Conservation (phyloP, 2,888 invertebrate genomes). For the Cantharis nigra region DNA sequence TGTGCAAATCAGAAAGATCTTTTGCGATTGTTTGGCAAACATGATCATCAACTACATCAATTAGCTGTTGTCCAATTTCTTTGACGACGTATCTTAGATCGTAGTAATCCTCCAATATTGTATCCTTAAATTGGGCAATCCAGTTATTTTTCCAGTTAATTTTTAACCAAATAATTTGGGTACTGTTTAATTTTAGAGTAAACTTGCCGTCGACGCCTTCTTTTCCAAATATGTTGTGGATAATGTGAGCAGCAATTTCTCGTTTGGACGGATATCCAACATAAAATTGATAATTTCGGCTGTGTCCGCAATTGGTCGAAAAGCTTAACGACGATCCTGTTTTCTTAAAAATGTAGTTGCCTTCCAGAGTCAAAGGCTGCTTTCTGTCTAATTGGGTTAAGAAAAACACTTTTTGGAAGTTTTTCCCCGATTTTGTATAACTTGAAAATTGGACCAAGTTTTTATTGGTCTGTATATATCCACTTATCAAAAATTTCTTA, state of each 20-base stretch:
- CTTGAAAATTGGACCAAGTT: conserved; percentile 32
- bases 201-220: conserved; percentile 32
- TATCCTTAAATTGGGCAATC: conserved; percentile 31
- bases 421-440: conserved; percentile 22
- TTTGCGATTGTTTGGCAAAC: conserved; percentile 31
- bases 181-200: conserved; percentile 35
- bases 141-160: conserved; percentile 30
- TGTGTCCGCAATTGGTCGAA: conserved; percentile 31
- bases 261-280: conserved; percentile 36
- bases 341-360: conserved; percentile 32
- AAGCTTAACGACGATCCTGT: conserved; percentile 33
- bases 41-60: conserved; percentile 36
- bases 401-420: conserved; percentile 29
- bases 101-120: conserved; percentile 36
- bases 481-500: conserved; percentile 32
- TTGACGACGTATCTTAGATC: conserved; percentile 36
- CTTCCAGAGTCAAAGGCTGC: conserved; percentile 35
- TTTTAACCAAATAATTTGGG: conserved; percentile 38
- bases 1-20: conserved; percentile 17
- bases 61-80: conserved; percentile 36
- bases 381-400: conserved; percentile 34
- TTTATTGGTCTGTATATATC: conserved; percentile 29
- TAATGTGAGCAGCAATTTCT: conserved; percentile 33
- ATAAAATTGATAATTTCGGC: conserved; percentile 34
- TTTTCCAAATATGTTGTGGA: conserved; percentile 32